phyloP scores from a whole-genome alignment of 2,113 vertebrate species.

The Scartelaos histophorus region DNA sequence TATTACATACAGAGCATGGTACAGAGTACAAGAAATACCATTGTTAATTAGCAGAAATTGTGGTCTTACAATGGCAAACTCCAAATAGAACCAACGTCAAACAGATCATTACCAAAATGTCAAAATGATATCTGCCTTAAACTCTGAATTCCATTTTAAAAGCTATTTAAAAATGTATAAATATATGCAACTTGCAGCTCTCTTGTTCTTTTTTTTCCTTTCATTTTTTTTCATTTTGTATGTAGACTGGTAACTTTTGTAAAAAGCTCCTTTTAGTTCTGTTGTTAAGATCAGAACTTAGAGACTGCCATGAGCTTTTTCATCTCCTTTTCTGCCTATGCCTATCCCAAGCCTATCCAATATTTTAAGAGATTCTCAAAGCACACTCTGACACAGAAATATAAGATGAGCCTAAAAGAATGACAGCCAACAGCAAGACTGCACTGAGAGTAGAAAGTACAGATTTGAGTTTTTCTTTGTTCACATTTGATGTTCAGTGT shows the following conservation, averaged over 20 bases:
- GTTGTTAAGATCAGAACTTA: too few species aligned
- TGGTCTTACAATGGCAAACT: background rate
- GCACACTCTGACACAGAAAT: background rate
- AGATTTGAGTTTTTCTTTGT: constrained; percentile 23
- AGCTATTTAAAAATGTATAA: background rate
- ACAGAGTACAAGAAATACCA: background rate
- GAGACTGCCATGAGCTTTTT: too few species aligned
- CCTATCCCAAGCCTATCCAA: too few species aligned
- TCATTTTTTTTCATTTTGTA: too few species aligned
- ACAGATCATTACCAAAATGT: background rate
- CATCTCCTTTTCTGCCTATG: too few species aligned
- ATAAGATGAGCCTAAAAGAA: background rate
- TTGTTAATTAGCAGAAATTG: background rate
- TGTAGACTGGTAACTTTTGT: background rate
- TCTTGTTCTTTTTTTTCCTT: background rate
- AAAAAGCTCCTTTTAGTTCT: background rate
- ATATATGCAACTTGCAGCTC: background rate
- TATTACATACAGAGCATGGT: constrained; percentile 6
- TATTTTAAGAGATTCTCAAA: too few species aligned
- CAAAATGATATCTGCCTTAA: background rate
- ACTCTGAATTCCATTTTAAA: background rate
- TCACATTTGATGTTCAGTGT: constrained; percentile 31
- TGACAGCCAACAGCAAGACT: background rate
- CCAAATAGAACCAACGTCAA: constrained; percentile 19
- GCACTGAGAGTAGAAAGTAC: constrained; percentile 17